phyloP scores from a whole-genome alignment of 2,888 invertebrate genomes.

The Clusia tigrina region DNA sequence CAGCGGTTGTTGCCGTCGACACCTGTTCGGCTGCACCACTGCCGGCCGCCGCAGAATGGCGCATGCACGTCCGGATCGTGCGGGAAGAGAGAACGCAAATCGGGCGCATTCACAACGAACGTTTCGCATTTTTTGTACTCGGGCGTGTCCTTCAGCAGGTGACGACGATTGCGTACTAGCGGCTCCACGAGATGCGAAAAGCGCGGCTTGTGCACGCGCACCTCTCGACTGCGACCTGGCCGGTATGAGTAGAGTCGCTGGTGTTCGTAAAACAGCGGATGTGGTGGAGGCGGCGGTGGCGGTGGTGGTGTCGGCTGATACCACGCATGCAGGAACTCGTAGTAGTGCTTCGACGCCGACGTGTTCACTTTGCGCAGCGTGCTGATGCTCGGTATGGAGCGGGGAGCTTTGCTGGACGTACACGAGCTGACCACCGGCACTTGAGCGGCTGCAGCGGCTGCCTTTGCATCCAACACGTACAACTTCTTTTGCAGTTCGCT shows the following conservation, averaged over 20 bases:
- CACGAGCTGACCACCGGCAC: background rate
- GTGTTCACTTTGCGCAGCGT: background rate
- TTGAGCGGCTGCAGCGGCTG: background rate
- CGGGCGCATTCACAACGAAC: conserved; percentile 15
- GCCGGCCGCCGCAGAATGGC: too few species aligned
- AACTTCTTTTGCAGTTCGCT: background rate
- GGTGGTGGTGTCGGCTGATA: conserved; percentile 24
- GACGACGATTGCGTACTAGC: conserved; percentile 39
- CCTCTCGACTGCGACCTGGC: conserved; percentile 31
- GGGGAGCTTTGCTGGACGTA: background rate
- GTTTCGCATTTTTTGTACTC: conserved; percentile 27
- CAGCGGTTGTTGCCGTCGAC: too few species aligned
- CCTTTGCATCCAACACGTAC: conserved; percentile 10
- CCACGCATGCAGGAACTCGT: conserved; percentile 33
- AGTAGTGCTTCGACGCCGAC: background rate
- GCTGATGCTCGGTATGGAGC: background rate
- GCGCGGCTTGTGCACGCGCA: conserved; percentile 33
- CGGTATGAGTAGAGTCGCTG: conserved; percentile 30
- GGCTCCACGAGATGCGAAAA: conserved; percentile 37
- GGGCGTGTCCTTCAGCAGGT: conserved; percentile 36
- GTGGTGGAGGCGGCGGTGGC: too few species aligned
- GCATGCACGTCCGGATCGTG: conserved; percentile 43
- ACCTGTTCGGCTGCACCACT: too few species aligned
- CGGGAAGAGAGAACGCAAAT: conserved; percentile 39
- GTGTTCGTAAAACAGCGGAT: conserved; percentile 24